Conservation (phyloP, 2,888 invertebrate genomes). For the Drosophila kambysellisi region DNA sequence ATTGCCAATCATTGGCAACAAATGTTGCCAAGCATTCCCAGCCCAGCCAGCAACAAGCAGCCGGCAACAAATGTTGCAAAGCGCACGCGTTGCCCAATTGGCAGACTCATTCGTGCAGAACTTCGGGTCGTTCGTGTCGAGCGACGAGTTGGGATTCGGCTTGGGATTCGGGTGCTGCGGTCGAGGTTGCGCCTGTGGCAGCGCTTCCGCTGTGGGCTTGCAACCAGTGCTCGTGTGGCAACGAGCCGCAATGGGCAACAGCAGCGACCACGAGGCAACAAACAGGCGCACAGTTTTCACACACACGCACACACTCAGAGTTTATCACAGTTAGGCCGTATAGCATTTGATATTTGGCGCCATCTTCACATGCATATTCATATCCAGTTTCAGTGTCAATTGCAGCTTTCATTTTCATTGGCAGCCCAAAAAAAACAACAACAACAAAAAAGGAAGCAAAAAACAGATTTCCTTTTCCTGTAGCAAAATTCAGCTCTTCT, state of each 20-base stretch:
- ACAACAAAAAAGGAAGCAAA: background rate
- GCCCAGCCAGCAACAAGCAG: constrained; percentile 11
- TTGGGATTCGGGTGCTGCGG: constrained; percentile 15
- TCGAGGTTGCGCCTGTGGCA: constrained; percentile 17
- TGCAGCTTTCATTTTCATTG: constrained; percentile 39
- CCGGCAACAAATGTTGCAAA: constrained; percentile 47
- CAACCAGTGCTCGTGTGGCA: constrained; percentile 65
- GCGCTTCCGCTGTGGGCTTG: constrained; percentile 20
- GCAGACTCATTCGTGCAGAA: constrained; percentile 41
- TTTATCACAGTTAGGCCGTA: background rate
- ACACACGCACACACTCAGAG: background rate
- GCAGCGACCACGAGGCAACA: background rate
- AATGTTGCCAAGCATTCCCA: constrained; percentile 21
- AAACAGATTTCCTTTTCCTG: background rate
- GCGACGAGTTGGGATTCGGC: constrained; percentile 5
- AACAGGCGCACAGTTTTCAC: constrained; percentile 26
- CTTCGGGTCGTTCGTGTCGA: constrained; percentile 26
- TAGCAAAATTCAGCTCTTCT: background rate
- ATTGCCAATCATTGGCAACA: constrained; percentile 55
- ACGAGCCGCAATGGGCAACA: constrained; percentile 54
- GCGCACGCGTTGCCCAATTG: constrained; percentile 59
- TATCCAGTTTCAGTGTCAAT: constrained; percentile 52
- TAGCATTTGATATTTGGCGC: constrained; percentile 11
- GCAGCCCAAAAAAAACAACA: background rate
- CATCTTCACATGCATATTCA: constrained; percentile 22